These are phyloP conservation scores for Mohoua ochrocephala DNA, from an alignment of 2,113 vertebrate genomes.

Conservation along the genomic window DNA sequence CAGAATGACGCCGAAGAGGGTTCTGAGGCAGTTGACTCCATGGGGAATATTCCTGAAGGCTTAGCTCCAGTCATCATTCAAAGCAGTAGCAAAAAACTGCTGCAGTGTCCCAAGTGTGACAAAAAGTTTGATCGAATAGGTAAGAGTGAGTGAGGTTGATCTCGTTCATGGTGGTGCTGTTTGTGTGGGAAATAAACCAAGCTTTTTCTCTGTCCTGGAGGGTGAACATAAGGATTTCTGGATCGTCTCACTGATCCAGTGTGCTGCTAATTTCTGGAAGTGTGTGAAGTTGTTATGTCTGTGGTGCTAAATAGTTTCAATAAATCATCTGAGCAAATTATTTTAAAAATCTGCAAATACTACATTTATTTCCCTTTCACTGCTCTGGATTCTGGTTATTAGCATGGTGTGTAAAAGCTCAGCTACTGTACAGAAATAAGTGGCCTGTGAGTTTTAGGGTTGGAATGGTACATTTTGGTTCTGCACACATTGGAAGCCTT, in stretches of 20 bases:
- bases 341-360: background rate
- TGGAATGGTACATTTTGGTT: background rate
- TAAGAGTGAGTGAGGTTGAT: conserved; percentile 60
- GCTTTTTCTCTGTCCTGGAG: background rate
- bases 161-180: background rate
- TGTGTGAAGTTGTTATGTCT: background rate
- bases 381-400: background rate
- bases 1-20: conserved; percentile 63
- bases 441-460: background rate
- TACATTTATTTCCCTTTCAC: background rate
- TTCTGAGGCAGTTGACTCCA: conserved; percentile 61
- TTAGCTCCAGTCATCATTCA: conserved; percentile 85
- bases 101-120: conserved; percentile 94
- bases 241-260: background rate
- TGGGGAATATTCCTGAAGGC: conserved; percentile 79
- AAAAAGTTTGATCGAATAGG: conserved; percentile 97
- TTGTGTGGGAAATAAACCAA: background rate
- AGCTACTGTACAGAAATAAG: background rate
- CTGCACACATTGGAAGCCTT: background rate
- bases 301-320: background rate
- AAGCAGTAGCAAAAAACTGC: conserved; percentile 83
- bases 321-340: background rate
- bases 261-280: background rate
- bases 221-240: background rate
- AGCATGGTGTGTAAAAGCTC: background rate